Base-by-base conservation (phyloP, 2,888 invertebrate species). In the Heliconius sara region DNA sequence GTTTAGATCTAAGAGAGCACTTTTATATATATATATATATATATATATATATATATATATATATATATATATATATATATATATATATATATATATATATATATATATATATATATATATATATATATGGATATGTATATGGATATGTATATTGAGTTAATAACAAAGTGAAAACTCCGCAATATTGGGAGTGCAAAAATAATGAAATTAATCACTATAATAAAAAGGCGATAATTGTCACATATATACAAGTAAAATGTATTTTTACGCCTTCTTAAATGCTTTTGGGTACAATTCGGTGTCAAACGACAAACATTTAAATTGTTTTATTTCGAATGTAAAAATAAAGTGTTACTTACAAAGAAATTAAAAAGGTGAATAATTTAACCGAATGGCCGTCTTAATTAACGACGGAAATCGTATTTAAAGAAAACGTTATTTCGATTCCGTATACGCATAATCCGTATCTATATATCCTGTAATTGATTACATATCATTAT, bases 271-370 rank as follows among this genome's bases (percentile, higher is more conserved):
- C 25, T 2, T 25, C 7, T 25, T 70, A 70, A 25, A 70, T 43
- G 43, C 4, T 70, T 70, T 70, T 16, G 43, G 43, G 16, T 7
- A 16, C 68, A 70, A 70, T 25, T 25, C 0, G 25, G 68, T 70
- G 43, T 25, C 68, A 70, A 70, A 70, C n/a, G 22, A 70, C 68
- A 25, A 43, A 70, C 68, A 25, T 43, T 70, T 70, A 70, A 70
- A 25, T 12, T 70, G 39, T 43, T 70, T 70, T 70, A 43, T 43
- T 43, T 70, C 5, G 39, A 25, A 43, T 70, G 25, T 70, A 25
- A 70, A 70, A 70, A 68, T 68, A 70, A 70, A 70, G n/a, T 43
- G 68, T 43, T 43, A 70, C 39, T 70, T 70, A 70, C 16, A 70
- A 70, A 43, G n/a, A 70, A 43, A 70, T 70, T 43, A 70, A 70